Percentiles rank a stretch among this genome's conserved stretches.
Evolutionary conservation across 2,888 invertebrate species (phyloP).

Genomic region (Drosophila mimetica): DNA sequence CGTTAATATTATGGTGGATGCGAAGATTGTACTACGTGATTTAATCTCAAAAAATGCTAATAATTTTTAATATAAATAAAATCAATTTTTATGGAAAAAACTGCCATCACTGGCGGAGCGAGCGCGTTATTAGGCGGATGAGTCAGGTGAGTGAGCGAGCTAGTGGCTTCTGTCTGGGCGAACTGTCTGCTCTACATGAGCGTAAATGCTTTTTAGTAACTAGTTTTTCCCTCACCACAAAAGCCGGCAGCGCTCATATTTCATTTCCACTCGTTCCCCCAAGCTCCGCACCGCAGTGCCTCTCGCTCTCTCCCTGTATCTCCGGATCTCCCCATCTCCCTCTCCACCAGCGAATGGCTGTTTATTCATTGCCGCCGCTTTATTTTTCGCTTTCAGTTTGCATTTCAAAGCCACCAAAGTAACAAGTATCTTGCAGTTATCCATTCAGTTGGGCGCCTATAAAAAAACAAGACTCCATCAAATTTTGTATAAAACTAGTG

Average conservation of each 20-base stretch:
- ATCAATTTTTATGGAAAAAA: not conserved
- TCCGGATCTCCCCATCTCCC: constrained; percentile 10
- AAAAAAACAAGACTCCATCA: constrained; percentile 40
- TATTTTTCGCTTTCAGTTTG: constrained; percentile 75
- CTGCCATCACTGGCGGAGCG: constrained; percentile 11
- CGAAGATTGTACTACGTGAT: no score
- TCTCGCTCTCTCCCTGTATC: constrained; percentile 11
- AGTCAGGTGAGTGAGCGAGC: constrained; percentile 40
- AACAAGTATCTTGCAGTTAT: constrained; percentile 76
- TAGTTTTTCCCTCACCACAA: constrained; percentile 52
- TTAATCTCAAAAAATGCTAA: no score
- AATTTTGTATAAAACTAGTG: constrained; percentile 48
- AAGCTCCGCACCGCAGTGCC: constrained; percentile 1
- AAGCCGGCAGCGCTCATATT: constrained; percentile 45
- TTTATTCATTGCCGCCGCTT: constrained; percentile 69
- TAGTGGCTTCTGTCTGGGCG: constrained; percentile 46
- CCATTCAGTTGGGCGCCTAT: constrained; percentile 48
- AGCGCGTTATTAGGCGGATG: constrained; percentile 34
- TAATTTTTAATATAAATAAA: no score
- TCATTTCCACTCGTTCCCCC: constrained; percentile 67
- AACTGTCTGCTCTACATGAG: constrained; percentile 65
- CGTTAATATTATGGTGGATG: no score
- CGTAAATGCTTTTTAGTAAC: constrained; percentile 70
- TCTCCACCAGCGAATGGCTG: constrained; percentile 36
- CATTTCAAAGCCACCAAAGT: constrained; percentile 75